Evolutionary conservation across 2,113 vertebrate species (phyloP), one percentile per base, ranked within the genome.

Genomic region (Tautogolabrus adspersus): DNA sequence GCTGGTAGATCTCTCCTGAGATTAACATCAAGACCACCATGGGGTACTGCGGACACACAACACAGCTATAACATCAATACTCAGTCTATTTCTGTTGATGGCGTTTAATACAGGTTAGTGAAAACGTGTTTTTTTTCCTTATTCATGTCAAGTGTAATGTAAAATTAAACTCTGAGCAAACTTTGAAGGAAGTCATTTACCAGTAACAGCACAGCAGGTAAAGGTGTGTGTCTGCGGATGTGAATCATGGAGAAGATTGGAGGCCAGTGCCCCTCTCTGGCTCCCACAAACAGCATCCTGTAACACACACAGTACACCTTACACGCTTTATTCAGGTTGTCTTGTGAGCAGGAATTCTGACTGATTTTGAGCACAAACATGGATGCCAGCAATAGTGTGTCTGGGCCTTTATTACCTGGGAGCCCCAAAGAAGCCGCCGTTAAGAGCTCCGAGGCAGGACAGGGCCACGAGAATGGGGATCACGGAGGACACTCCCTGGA

Each of bases 191-290:
- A 47, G n/a, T 10, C 5, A 11, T 38, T 81, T 95, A 99, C 98
- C 97, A 98, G 92, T 70, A 99, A 90, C 83, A 99, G 93, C 84
- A 99, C 95, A 82, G 97, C 98, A 91, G 98, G 98, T 80, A 98
- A 85, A 83, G 98, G 98, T 71, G 98, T 99, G 46, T 95, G 95
- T 94, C 96, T 96, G 85, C 92, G 96, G 90, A 99, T 94, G 85
- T 99, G 97, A 91, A 99, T 99, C 98, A 99, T 99, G 88, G 97
- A 98, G 77, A 99, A 97, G 80, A 99, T 96, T 54, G 83, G 91
- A 1, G 98, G 98, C 95, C 97, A 97, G 92, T 99, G 97, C 84
- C 97, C 97, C 87, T 99, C 98, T 40, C 98, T 97, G 90, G 97
- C 97, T 10, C 96, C 98, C 51, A 97, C 98, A 72, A 96, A 97